Percentiles rank a stretch among this genome's conserved stretches.
Conservation (phyloP, 2,113 vertebrate genomes). For the Limnothrissa miodon region DNA sequence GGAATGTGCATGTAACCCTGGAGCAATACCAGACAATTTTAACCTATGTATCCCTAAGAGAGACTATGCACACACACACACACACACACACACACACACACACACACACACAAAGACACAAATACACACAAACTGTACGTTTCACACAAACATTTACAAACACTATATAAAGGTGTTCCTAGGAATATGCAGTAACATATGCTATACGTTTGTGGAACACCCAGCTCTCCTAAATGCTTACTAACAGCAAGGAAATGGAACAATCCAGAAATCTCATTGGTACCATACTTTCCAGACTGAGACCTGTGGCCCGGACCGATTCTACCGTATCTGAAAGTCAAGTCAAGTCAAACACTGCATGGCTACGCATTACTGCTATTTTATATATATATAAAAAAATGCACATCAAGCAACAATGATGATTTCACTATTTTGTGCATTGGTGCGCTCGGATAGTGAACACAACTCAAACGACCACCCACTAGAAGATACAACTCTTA, state of each 20-base stretch:
- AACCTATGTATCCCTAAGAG: neutral
- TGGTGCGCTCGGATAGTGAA: neutral
- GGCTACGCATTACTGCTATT: neutral
- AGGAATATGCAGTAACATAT: neutral
- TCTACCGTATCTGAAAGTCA: neutral
- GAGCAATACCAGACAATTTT: neutral
- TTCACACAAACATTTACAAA: neutral
- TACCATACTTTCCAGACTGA: neutral
- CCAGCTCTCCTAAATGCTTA: neutral
- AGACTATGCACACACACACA: neutral
- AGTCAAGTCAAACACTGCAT: neutral
- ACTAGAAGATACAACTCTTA: neutral
- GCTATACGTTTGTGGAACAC: neutral
- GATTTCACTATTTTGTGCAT: neutral
- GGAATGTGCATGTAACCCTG: constrained; percentile 15
- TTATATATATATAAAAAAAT: neutral
- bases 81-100: neutral
- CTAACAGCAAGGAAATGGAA: neutral
- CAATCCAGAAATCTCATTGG: neutral
- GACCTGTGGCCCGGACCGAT: neutral
- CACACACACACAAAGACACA: neutral
- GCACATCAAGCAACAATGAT: neutral
- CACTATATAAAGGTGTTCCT: neutral
- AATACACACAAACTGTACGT: neutral
- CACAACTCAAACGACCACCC: neutral